A percentile compares a stretch with the other conserved stretches of the same genome.
Evolutionary conservation across 2,888 invertebrate genomes (phyloP).

Genomic region (Trissonchulus latispiculum): DNA sequence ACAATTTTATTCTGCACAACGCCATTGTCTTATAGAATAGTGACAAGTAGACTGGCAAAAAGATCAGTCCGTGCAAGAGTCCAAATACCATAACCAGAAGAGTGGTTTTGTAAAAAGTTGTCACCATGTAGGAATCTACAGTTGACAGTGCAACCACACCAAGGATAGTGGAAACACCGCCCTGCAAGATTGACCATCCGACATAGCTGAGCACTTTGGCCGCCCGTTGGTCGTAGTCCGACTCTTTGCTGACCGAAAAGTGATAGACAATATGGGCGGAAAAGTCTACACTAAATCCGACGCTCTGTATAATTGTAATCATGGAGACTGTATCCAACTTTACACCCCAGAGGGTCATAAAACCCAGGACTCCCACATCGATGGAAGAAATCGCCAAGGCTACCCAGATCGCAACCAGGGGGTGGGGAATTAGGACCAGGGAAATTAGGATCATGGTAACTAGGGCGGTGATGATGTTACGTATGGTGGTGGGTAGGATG

Average conservation of each 20-base stretch:
- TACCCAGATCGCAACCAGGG: slow-evolving; percentile 83
- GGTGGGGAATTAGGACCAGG: slow-evolving; percentile 81
- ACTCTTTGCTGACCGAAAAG: slow-evolving; percentile 72
- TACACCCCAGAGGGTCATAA: slow-evolving; percentile 90
- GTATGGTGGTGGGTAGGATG: slow-evolving; percentile 43
- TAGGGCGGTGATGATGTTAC: slow-evolving; percentile 22
- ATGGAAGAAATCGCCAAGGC: slow-evolving; percentile 87
- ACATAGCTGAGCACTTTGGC: slow-evolving; percentile 40
- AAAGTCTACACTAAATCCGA: slow-evolving; percentile 86
- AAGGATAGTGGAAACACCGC: slow-evolving; percentile 77
- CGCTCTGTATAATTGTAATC: slow-evolving; percentile 93
- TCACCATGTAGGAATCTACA: slow-evolving; percentile 84
- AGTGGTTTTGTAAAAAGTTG: slow-evolving; percentile 93
- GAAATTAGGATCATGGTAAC: slow-evolving; percentile 86
- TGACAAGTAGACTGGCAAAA: slow-evolving; percentile 58
- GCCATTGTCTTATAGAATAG: background rate
- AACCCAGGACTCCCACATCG: slow-evolving; percentile 82
- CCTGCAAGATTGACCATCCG: slow-evolving; percentile 54
- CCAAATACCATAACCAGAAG: slow-evolving; percentile 88
- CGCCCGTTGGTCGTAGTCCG: slow-evolving; percentile 58
- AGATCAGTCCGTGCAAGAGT: slow-evolving; percentile 78
- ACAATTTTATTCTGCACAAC: background rate
- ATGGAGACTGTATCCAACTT: slow-evolving; percentile 71
- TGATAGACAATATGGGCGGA: slow-evolving; percentile 91
- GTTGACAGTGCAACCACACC: slow-evolving; percentile 73